Conservation (phyloP, 1,140 invertebrate species). For the Berghia stephanieae region DNA sequence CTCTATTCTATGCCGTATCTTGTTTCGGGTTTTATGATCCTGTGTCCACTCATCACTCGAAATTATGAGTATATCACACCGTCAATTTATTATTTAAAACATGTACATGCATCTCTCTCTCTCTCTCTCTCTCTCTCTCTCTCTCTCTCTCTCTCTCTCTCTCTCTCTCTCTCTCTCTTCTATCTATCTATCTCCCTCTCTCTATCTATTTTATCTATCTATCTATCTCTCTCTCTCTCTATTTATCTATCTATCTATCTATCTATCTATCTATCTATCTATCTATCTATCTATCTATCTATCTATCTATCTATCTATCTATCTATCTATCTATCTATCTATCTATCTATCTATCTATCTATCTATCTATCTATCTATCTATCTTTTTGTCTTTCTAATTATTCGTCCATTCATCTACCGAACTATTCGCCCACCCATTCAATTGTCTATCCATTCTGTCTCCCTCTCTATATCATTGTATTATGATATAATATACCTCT, state of each 20-base stretch:
- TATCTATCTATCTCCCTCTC: background rate
- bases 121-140: conserved; percentile 5
- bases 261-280: background rate
- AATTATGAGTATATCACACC: too few species aligned
- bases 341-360: background rate
- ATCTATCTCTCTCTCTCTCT: background rate
- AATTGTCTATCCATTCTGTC: background rate
- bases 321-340: background rate
- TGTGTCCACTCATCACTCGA: too few species aligned
- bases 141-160: background rate
- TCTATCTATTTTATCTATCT: background rate
- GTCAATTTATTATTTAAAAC: too few species aligned
- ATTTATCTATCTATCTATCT: background rate
- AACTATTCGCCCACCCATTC: conserved; percentile 5
- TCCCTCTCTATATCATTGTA: background rate
- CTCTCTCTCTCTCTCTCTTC: conserved; percentile 8
- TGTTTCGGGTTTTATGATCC: too few species aligned
- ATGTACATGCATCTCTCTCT: too few species aligned
- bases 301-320: background rate
- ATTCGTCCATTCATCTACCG: background rate
- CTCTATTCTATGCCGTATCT: too few species aligned
- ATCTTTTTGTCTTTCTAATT: background rate
- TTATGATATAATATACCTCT: background rate
- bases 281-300: background rate
- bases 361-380: background rate